These are phyloP conservation scores for Callipepla californica DNA, from an alignment of 2,113 vertebrate species.

Conservation along the genomic window DNA sequence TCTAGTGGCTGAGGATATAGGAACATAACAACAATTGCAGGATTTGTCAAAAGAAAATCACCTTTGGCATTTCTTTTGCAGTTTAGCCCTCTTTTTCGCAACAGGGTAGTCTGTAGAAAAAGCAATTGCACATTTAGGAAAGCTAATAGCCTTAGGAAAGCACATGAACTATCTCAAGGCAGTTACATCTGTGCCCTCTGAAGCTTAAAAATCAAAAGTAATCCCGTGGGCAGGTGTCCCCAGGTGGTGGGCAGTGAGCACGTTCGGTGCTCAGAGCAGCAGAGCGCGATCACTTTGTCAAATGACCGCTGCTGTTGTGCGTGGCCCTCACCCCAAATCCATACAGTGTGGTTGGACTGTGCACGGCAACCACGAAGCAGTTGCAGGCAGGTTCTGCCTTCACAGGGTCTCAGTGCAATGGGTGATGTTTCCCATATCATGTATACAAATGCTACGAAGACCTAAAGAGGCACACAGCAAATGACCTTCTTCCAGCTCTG, in stretches of 20 bases:
- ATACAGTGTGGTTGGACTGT: background rate
- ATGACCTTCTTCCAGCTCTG: background rate
- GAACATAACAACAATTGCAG: background rate
- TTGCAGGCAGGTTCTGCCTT: background rate
- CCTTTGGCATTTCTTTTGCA: background rate
- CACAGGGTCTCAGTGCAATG: background rate
- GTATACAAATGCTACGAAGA: background rate
- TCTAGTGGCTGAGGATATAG: background rate
- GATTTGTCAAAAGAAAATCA: background rate
- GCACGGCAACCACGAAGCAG: background rate
- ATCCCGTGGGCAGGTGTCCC: background rate
- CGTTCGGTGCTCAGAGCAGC: background rate
- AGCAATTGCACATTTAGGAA: background rate
- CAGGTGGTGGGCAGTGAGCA: background rate
- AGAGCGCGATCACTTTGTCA: background rate
- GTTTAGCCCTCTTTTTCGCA: slow-evolving; percentile 4
- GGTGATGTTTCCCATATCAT: background rate
- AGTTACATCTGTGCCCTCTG: background rate
- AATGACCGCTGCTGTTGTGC: background rate
- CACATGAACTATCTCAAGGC: background rate
- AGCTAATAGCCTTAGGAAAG: background rate
- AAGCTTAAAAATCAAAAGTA: background rate
- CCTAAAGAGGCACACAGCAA: background rate
- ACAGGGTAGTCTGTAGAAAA: background rate
- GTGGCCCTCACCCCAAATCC: background rate